A percentile compares a stretch with the other conserved stretches of the same genome.
Conservation (phyloP, 2,797 vertebrate genomes). For the Cryptoblepharus egeriae region DNA sequence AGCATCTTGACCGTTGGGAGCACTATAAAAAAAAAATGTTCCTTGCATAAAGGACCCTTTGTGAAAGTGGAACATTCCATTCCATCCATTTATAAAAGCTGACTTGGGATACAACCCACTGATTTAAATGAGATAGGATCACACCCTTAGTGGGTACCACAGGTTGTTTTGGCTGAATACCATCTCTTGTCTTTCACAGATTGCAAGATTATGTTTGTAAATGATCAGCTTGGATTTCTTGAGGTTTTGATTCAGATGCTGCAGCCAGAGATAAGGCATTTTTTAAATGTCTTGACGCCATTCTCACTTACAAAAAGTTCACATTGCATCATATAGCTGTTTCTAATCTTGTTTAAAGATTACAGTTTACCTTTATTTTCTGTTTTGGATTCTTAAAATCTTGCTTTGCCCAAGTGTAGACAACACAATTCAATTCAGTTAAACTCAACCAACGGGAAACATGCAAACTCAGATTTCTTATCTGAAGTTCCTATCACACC, state of each 20-base stretch:
- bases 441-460: background rate
- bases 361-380: conserved; percentile 16
- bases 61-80: too few species aligned
- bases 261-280: background rate
- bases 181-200: background rate
- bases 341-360: conserved; percentile 3
- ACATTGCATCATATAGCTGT: background rate
- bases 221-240: background rate
- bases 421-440: conserved; percentile 13
- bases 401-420: background rate
- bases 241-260: background rate
- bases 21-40: too few species aligned
- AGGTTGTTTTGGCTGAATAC: background rate
- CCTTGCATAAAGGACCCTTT: too few species aligned
- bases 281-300: background rate
- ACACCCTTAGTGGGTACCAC: background rate
- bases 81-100: too few species aligned
- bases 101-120: too few species aligned
- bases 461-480: conserved; percentile 8
- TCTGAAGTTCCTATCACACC: background rate
- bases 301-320: conserved; percentile 9
- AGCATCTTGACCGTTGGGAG: too few species aligned
- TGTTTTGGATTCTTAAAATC: conserved; percentile 18
- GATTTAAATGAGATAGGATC: background rate
- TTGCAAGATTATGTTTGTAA: conserved; percentile 8